Evolutionary conservation across 2,797 vertebrate species (phyloP).

Genomic region (Paedocypris micromegethes): DNA sequence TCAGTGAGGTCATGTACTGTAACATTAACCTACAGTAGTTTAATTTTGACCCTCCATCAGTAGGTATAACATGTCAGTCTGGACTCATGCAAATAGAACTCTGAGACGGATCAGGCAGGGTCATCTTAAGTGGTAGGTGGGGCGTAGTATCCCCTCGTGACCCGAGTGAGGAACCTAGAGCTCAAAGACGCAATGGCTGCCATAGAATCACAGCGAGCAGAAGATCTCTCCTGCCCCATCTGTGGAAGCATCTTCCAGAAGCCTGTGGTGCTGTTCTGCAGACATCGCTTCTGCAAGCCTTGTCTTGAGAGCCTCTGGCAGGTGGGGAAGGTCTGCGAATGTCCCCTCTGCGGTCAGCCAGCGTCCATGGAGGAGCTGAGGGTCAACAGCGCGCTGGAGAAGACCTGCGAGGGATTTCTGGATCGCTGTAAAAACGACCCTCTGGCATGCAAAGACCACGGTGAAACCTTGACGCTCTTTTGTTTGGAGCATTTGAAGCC

Average conservation of each 20-base stretch:
- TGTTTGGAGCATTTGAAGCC: constrained; percentile 74
- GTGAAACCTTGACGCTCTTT: constrained; percentile 66
- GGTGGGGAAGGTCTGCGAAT: constrained; percentile 53
- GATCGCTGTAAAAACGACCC: constrained; percentile 60
- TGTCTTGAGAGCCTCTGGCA: constrained; percentile 75
- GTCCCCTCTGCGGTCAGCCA: constrained; percentile 75
- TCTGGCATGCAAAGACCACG: constrained; percentile 64
- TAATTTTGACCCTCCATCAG: not conserved
- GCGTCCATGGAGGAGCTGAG: constrained; percentile 65
- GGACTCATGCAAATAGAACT: not conserved
- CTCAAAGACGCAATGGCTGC: constrained; percentile 58
- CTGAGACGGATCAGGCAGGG: constrained; percentile 28
- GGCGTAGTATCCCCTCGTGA: constrained; percentile 45
- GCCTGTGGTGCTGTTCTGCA: constrained; percentile 77
- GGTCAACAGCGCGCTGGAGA: constrained; percentile 60
- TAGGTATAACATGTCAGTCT: constrained; percentile 2
- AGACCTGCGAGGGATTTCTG: constrained; percentile 61
- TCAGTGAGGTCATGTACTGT: not conserved
- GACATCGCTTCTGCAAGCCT: constrained; percentile 78
- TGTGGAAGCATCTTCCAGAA: constrained; percentile 78
- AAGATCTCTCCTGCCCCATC: constrained; percentile 79
- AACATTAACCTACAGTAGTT: too few relatives aligned
- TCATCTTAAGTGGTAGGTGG: constrained; percentile 56
- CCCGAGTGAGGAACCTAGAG: constrained; percentile 44
- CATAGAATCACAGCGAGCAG: constrained; percentile 52